Base-by-base conservation (phyloP, 2,797 vertebrate species). In the Coreius guichenoti region DNA sequence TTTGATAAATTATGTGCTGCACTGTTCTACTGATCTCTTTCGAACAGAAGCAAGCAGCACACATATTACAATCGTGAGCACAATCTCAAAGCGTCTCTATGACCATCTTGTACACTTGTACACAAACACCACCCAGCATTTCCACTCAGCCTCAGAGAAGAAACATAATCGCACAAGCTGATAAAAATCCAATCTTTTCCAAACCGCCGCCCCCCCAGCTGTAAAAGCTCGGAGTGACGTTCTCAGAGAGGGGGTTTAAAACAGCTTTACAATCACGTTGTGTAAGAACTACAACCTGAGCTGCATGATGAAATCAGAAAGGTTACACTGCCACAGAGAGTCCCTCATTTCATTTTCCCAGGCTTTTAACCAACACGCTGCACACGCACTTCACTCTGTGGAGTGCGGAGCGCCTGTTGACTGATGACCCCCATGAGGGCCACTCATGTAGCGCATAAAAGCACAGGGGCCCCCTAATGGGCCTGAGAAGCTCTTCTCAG, bases 141-240 rank as follows among this genome's bases (percentile, higher is more conserved):
- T 85, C 74, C 54, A 77, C 45, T 74, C 72, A 47, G 58, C 67
- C 73, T 70, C 36, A 67, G 61, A 82, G 73, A 86, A 88, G 63
- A 87, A 58, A 82, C 77, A 86, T 81, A 88, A 87, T 86, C 39
- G 33, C 77, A 84, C 43, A 86, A 80, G 86, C 88, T 86, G 88
- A 89, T 89, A 89, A 82, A 85, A 87, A 88, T 87, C 43, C 78
- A 84, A 88, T 84, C 77, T 81, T 69, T 84, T 77, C 78, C 75
- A 81, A 80, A 47, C 61, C 76, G 26, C 80, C 54, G 8, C 39
- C 39, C 61, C 76, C 72, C 54, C 80, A 82, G 83, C 79, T 75
- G 77, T 84, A 89, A 86, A 87, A 80, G 73, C 39, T 68, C 7
- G 19, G 80, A 84, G 61, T 70, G 80, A 86, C 68, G 83, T 69